Percentiles rank a stretch among this genome's conserved stretches.
Evolutionary conservation across 1,140 invertebrate species (phyloP).

Genomic region (Cecropterus lyciades): DNA sequence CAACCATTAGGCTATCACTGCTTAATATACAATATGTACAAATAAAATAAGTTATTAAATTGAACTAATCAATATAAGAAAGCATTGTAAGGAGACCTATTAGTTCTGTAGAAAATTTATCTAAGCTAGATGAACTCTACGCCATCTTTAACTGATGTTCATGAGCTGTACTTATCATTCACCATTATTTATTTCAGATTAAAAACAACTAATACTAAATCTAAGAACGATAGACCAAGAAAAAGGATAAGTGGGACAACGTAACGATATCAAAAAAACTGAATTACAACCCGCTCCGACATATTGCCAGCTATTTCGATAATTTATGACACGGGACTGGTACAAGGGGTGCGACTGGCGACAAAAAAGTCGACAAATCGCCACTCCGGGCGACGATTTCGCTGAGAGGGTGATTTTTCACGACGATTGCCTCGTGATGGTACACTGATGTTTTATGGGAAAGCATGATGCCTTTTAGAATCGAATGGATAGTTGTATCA

Average conservation of each 20-base stretch:
- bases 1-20: no score
- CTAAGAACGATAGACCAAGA: no score
- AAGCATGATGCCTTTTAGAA: conserved; percentile 28
- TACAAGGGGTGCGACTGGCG: conserved; percentile 33
- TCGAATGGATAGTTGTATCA: conserved; percentile 1
- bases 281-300: conserved; percentile 22
- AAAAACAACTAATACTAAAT: no score
- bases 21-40: no score
- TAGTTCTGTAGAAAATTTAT: no score
- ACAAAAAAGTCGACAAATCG: conserved; percentile 48
- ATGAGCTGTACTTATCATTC: no score
- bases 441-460: conserved; percentile 39
- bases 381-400: conserved; percentile 41
- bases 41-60: no score
- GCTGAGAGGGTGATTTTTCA: conserved; percentile 46
- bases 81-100: no score
- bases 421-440: conserved; percentile 43
- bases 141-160: no score
- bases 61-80: no score
- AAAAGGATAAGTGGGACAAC: conserved; percentile 2
- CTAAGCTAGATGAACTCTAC: no score
- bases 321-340: conserved; percentile 34
- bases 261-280: conserved; percentile 21
- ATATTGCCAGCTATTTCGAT: conserved; percentile 35
- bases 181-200: no score